Evolutionary conservation across 2,797 vertebrate species (phyloP).

Genomic region (Kryptopterus vitreolus): DNA sequence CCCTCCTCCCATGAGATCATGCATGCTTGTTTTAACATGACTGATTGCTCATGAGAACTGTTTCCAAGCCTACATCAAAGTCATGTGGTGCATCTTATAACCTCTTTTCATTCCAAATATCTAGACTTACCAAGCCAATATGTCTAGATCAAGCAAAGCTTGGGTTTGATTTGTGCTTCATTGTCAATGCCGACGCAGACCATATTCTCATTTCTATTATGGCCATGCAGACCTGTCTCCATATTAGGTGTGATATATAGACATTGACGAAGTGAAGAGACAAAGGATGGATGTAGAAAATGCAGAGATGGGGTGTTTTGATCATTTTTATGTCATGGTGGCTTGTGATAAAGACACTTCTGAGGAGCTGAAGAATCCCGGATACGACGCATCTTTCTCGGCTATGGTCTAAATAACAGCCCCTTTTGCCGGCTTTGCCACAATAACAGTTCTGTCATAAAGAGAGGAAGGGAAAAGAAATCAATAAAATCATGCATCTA

Average conservation of each 20-base stretch:
- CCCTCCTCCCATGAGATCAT: conserved; percentile 54
- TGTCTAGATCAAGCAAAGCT: conserved; percentile 56
- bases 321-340: conserved; percentile 65
- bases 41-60: conserved; percentile 55
- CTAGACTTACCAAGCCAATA: conserved; percentile 35
- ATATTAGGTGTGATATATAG: conserved; percentile 50
- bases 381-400: conserved; percentile 51
- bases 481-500: conserved; percentile 67
- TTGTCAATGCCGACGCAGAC: conserved; percentile 57
- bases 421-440: conserved; percentile 56
- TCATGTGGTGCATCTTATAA: conserved; percentile 68
- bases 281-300: conserved; percentile 43
- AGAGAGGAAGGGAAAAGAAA: conserved; percentile 57
- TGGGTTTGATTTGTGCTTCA: conserved; percentile 63
- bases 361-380: conserved; percentile 55
- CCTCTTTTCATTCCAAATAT: conserved; percentile 48
- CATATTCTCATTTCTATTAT: conserved; percentile 66
- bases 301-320: conserved; percentile 62
- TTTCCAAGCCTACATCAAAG: conserved; percentile 64
- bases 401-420: conserved; percentile 58
- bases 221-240: conserved; percentile 62
- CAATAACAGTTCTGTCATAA: conserved; percentile 56
- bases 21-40: conserved; percentile 57
- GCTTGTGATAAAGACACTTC: conserved; percentile 55
- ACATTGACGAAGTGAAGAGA: conserved; percentile 62